Conservation (phyloP, 2,113 vertebrate genomes). For the Montifringilla adamsi region DNA sequence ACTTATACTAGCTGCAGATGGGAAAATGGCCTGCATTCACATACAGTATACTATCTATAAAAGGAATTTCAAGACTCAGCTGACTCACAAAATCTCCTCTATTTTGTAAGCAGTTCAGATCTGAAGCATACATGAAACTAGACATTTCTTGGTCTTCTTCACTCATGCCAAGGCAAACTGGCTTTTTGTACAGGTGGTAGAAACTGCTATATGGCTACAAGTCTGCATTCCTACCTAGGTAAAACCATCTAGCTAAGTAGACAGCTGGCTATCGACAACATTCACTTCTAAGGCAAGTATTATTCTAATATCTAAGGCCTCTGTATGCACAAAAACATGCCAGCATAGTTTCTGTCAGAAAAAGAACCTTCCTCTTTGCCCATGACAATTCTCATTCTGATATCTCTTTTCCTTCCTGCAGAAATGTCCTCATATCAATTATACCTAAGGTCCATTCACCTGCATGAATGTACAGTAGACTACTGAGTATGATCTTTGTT, state of each 20-base stretch:
- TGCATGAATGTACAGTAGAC: conserved; percentile 5
- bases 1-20: not conserved
- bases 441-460: not conserved
- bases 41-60: not conserved
- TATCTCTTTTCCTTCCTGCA: not conserved
- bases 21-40: not conserved
- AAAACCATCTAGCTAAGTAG: conserved; percentile 30
- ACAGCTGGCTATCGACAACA: not conserved
- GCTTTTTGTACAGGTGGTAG: conserved; percentile 6
- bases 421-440: not conserved
- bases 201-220: conserved; percentile 1
- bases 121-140: not conserved
- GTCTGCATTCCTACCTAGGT: not conserved
- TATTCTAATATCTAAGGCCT: conserved; percentile 12
- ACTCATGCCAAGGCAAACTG: not conserved
- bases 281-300: conserved; percentile 8
- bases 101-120: conserved; percentile 3
- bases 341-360: not conserved
- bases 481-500: not conserved
- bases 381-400: not conserved
- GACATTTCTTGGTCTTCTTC: not conserved
- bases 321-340: conserved; percentile 17
- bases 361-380: not conserved
- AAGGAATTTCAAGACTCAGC: not conserved
- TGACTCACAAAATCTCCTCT: not conserved